Conservation (phyloP, 2,113 vertebrate species). For the Ciconia maguari region DNA sequence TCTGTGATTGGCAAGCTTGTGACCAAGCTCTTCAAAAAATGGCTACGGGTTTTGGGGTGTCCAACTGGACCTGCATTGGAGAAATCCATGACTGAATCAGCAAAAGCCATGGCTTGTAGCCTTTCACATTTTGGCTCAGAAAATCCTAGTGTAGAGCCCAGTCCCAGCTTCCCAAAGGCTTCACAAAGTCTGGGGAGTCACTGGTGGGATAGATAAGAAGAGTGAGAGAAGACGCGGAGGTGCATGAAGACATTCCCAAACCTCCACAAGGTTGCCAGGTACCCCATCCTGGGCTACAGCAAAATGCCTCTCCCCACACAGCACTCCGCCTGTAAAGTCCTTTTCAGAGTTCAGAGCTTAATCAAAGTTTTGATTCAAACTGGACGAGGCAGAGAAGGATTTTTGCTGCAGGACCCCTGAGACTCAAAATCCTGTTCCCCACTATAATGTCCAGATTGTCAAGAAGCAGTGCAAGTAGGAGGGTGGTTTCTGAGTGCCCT, state of each 20-base stretch:
- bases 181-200: not conserved
- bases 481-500: not conserved
- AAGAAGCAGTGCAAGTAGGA: not conserved
- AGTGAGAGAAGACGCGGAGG: not conserved
- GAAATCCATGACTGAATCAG: not conserved
- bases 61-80: not conserved
- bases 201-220: not conserved
- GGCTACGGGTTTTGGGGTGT: not conserved
- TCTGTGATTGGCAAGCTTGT: not conserved
- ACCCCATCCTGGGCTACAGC: not conserved
- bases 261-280: not conserved
- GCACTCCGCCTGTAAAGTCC: not conserved
- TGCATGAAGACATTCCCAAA: not conserved
- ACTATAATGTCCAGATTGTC: rapidly evolving
- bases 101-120: not conserved
- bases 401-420: not conserved
- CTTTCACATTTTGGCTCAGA: not conserved
- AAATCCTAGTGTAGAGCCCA: not conserved
- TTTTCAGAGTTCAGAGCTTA: not conserved
- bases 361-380: not conserved
- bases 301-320: not conserved
- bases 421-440: not conserved
- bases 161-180: not conserved
- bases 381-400: not conserved
- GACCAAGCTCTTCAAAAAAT: not conserved